These are phyloP conservation scores for Chloroceryle amazona DNA, from an alignment of 2,797 vertebrate species.

Conservation along the genomic window DNA sequence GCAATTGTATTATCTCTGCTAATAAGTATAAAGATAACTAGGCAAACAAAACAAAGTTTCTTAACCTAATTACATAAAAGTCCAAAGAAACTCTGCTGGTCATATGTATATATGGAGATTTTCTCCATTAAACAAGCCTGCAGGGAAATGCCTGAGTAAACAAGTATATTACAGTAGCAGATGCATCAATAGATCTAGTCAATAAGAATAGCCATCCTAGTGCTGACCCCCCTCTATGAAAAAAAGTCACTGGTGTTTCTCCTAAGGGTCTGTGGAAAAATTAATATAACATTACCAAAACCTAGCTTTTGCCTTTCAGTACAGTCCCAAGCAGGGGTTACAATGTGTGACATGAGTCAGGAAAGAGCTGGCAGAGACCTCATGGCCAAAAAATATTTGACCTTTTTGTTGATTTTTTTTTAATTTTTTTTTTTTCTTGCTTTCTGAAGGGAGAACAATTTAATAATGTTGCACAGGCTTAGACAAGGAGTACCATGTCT, in stretches of 20 bases:
- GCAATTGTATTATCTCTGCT: not conserved
- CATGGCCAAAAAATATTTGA: not conserved
- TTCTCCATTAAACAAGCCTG: not conserved
- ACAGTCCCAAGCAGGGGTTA: not conserved
- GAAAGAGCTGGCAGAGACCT: not conserved
- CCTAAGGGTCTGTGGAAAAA: slow-evolving; percentile 39
- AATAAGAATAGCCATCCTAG: slow-evolving; percentile 17
- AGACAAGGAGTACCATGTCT: not conserved
- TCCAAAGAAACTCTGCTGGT: not conserved
- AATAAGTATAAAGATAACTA: not conserved
- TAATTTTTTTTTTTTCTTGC: not conserved
- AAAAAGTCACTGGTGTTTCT: not conserved
- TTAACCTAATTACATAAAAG: not conserved
- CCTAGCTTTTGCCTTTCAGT: not conserved
- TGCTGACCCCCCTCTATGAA: not conserved
- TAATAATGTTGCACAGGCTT: not conserved
- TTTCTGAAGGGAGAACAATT: not conserved
- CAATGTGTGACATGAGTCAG: not conserved
- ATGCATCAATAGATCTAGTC: slow-evolving; percentile 6
- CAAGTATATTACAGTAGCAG: not conserved
- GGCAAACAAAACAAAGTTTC: not conserved
- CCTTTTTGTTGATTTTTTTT: not conserved
- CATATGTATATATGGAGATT: not conserved
- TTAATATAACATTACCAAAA: slow-evolving; percentile 2
- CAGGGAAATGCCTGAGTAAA: not conserved